These are phyloP conservation scores for Scaeva pyrastri DNA, from an alignment of 2,888 invertebrate species.

Conservation along the genomic window DNA sequence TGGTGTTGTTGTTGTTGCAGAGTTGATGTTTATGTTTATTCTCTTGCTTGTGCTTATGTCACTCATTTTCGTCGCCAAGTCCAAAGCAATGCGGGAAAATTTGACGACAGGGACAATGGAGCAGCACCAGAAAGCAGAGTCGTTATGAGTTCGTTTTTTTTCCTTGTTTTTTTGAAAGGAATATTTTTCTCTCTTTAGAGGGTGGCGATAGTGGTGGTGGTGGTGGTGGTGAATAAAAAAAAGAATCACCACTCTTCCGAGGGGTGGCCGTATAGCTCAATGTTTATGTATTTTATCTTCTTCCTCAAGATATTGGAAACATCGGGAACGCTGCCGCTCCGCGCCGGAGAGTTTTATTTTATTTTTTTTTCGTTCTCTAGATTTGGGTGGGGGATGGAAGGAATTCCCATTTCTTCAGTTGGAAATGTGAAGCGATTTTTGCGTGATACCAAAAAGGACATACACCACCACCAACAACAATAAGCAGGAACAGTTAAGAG, in stretches of 20 bases:
- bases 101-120: constrained; percentile 60
- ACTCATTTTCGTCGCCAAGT: constrained; percentile 68
- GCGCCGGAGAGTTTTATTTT: not conserved
- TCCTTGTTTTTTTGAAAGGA: constrained; percentile 22
- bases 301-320: constrained; percentile 70
- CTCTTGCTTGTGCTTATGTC: constrained; percentile 67
- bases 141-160: constrained; percentile 22
- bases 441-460: constrained; percentile 69
- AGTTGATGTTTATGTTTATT: constrained; percentile 60
- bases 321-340: constrained; percentile 1
- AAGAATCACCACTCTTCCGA: constrained; percentile 41
- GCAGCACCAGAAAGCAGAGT: constrained; percentile 40
- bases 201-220: too few relatives aligned
- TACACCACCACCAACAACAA: constrained; percentile 65
- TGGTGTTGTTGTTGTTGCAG: constrained; percentile 5
- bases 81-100: constrained; percentile 58
- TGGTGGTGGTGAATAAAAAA: constrained; percentile 21
- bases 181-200: constrained; percentile 55
- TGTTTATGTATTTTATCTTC: constrained; percentile 69
- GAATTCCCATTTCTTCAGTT: constrained; percentile 65
- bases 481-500: constrained; percentile 32
- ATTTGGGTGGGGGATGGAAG: constrained; percentile 45
- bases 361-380: constrained; percentile 22
- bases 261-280: constrained; percentile 51
- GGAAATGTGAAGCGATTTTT: constrained; percentile 75